A percentile compares a stretch with the other conserved stretches of the same genome.
Evolutionary conservation across 2,797 vertebrate species (phyloP).

Genomic region (Adelosebastes latens): DNA sequence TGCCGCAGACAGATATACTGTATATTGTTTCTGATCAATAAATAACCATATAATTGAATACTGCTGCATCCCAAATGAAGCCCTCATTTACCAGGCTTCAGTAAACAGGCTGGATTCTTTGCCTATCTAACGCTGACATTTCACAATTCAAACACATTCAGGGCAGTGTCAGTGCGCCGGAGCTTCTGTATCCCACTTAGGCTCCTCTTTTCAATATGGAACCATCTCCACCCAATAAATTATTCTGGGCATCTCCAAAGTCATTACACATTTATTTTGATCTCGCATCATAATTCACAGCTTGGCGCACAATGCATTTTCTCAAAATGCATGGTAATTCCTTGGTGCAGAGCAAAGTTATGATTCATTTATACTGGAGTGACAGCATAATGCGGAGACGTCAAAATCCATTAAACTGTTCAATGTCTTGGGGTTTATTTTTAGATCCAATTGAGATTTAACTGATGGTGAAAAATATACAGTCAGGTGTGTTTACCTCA

Average conservation of each 20-base stretch:
- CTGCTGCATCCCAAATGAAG: conserved; percentile 83
- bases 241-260: conserved; percentile 89
- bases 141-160: conserved; percentile 78
- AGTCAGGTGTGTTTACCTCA: conserved; percentile 99
- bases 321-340: conserved; percentile 99
- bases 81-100: conserved; percentile 84
- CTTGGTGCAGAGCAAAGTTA: conserved; percentile 96
- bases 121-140: conserved; percentile 84
- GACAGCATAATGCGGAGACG: conserved; percentile 99
- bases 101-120: conserved; percentile 81
- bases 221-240: conserved; percentile 88
- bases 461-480: conserved; percentile 99
- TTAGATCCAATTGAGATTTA: conserved; percentile 99
- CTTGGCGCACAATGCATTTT: conserved; percentile 94
- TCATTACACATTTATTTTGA: conserved; percentile 95
- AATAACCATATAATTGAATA: conserved; percentile 85
- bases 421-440: conserved; percentile 99
- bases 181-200: conserved; percentile 73
- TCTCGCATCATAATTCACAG: conserved; percentile 97
- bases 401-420: conserved; percentile 99
- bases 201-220: conserved; percentile 78
- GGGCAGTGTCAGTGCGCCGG: conserved; percentile 66
- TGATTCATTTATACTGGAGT: conserved; percentile 99
- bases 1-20: conserved; percentile 71
- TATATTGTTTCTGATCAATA: conserved; percentile 84